Evolutionary conservation across 2,888 invertebrate species (phyloP).

Genomic region (Nasonia oneida): DNA sequence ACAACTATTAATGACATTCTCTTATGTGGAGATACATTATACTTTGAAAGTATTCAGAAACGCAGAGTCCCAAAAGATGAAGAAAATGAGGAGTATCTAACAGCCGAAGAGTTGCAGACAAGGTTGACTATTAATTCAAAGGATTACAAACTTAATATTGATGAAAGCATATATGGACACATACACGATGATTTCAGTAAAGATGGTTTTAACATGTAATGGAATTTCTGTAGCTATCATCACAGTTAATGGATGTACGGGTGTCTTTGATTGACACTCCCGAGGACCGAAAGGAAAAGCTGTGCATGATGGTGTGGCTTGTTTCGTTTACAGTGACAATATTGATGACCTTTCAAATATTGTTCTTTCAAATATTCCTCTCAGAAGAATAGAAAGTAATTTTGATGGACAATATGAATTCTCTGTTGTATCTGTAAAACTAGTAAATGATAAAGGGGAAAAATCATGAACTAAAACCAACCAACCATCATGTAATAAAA

Average conservation of each 20-base stretch:
- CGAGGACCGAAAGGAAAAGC: conserved; percentile 2
- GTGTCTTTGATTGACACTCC: conserved; percentile 24
- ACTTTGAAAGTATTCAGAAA: background rate
- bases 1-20: background rate
- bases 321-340: background rate
- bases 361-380: background rate
- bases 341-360: background rate
- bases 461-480: background rate
- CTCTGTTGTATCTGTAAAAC: background rate
- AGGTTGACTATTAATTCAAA: background rate
- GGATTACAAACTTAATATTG: background rate
- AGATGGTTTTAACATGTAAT: background rate
- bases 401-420: conserved; percentile 22
- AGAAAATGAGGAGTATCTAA: background rate
- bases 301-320: background rate
- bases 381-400: background rate
- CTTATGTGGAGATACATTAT: background rate
- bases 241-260: background rate
- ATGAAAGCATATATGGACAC: background rate
- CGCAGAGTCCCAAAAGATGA: background rate
- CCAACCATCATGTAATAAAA: background rate
- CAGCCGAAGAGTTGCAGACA: background rate
- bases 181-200: background rate
- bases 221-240: background rate
- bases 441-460: background rate